Base-by-base conservation (phyloP, 2,113 vertebrate genomes). In the Probosciger aterrimus region DNA sequence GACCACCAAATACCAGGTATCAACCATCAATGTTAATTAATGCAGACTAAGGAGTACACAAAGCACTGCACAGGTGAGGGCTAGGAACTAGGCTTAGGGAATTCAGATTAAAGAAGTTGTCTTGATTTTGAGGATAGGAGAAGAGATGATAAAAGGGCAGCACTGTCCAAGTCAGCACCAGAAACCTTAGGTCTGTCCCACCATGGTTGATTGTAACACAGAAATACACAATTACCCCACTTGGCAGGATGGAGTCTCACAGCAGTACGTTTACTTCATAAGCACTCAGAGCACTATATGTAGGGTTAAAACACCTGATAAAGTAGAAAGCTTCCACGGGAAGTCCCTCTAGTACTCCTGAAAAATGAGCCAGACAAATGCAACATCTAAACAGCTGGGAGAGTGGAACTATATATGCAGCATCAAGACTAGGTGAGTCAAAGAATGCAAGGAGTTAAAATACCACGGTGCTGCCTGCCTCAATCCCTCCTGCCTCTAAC, bases 211-310 rank as follows among this genome's bases (percentile, higher is more conserved):
- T 33, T 81, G 65, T 60, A 81, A 37, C 69, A 18, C 3, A 15
- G 37, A 67, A 81, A 11, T 25, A 30, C 0, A 0, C 50, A 43
- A 27, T 23, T 39, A 69, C 17, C 7, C 31, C 24, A 37, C n/a
- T 3, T 9, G n/a, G 19, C 14, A 84, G 81, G 49, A 53, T 3
- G 1, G 27, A 52, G 11, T 49, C 71, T 74, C 37, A 83, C 23
- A 41, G 17, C 41, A 67, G 2, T 28, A 10, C 4, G 3, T 35
- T 52, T 37, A 69, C 35, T 62, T 77, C 65, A 14, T 7, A 57
- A 49, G 18, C 25, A 41, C 31, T 62, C 27, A 18, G 49, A 35
- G 33, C 24, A 62, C 24, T 14, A 6, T 27, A 5, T 5, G 2
- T 17, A 55, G 59, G 11, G 31, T 44, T 63, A 44, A 74, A 80